Evolutionary conservation across 2,113 vertebrate species (phyloP).

Genomic region (Barnardius zonarius): DNA sequence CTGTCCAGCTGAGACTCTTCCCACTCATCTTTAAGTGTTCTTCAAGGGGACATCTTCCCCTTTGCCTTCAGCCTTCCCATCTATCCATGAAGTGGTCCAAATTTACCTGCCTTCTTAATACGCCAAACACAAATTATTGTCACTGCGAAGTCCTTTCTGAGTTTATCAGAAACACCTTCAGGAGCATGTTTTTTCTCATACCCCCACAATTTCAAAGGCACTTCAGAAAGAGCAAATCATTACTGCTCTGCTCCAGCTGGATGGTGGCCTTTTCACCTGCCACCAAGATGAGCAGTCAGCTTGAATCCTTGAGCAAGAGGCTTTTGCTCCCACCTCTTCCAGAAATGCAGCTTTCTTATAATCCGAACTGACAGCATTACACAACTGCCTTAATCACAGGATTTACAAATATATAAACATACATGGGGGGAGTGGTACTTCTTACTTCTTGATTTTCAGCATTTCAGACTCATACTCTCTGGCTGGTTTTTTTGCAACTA

Average conservation of each 20-base stretch:
- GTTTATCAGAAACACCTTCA: not conserved
- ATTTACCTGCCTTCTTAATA: not conserved
- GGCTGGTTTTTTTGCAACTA: not conserved
- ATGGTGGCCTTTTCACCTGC: not conserved
- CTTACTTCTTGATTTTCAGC: not conserved
- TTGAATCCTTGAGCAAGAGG: not conserved
- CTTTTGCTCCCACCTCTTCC: not conserved
- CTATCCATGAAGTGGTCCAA: not conserved
- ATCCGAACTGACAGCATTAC: accelerated
- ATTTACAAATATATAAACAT: not conserved
- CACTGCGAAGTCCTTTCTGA: not conserved
- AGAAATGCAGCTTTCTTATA: not conserved
- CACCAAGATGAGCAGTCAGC: not conserved
- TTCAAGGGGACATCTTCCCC: not conserved
- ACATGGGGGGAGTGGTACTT: not conserved
- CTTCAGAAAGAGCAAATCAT: not conserved
- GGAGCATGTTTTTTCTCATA: not conserved
- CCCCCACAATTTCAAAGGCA: not conserved
- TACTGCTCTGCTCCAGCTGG: not conserved
- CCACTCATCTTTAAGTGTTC: not conserved
- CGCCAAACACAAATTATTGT: not conserved
- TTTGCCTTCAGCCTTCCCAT: not conserved
- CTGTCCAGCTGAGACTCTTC: not conserved
- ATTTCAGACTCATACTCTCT: not conserved
- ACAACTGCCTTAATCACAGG: not conserved